Conservation (phyloP, 2,888 invertebrate species). For the Timema podura region DNA sequence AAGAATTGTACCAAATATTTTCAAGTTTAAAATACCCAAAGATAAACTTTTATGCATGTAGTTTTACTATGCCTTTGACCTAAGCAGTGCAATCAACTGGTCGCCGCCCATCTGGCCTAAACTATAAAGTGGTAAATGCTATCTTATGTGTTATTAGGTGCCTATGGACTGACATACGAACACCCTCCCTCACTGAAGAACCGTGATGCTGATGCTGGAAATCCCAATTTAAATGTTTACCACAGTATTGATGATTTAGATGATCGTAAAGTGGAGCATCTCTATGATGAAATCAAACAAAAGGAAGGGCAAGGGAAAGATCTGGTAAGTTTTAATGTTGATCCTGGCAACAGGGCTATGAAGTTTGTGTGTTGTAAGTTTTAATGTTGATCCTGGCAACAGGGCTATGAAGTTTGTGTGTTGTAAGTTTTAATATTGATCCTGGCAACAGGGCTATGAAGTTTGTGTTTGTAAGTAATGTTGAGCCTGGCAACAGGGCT, state of each 20-base stretch:
- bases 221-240: conserved; percentile 75
- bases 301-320: conserved; percentile 54
- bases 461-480: no score
- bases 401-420: no score
- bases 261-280: conserved; percentile 70
- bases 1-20: not conserved
- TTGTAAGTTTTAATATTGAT: no score
- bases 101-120: conserved; percentile 17
- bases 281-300: conserved; percentile 86
- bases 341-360: no score
- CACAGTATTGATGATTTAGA: conserved; percentile 68
- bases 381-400: no score
- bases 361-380: no score
- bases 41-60: conserved; percentile 17
- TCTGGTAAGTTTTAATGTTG: not conserved
- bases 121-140: no score
- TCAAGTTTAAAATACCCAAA: no score
- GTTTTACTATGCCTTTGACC: not conserved
- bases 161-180: conserved; percentile 58
- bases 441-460: no score
- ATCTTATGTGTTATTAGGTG: conserved; percentile 36
- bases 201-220: conserved; percentile 77
- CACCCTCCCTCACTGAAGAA: conserved; percentile 68
- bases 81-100: no score
- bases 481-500: no score